Percentiles rank a stretch among this genome's conserved stretches.
Conservation (phyloP, 2,113 vertebrate species). For the Thamnaconus septentrionalis region DNA sequence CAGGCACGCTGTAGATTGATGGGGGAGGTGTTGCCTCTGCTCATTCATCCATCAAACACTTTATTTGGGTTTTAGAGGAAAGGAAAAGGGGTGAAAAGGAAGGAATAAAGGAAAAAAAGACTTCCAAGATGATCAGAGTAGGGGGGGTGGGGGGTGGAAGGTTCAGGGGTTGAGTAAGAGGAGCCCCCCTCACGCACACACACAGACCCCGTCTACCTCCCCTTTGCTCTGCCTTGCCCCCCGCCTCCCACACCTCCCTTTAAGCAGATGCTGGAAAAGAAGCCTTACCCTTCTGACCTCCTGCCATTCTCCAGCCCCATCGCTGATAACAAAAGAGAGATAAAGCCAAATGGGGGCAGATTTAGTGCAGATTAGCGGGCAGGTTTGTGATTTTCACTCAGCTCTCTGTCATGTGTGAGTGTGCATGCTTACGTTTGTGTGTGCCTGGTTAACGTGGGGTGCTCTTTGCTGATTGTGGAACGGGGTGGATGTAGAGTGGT, state of each 20-base stretch:
- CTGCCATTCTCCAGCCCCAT: conserved; percentile 47
- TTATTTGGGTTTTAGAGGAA: conserved; percentile 79
- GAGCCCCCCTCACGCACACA: conserved; percentile 33
- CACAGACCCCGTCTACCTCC: too few relatives aligned
- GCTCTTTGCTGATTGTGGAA: conserved; percentile 20
- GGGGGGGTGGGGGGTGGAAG: conserved; percentile 51
- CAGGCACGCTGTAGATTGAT: conserved; percentile 64
- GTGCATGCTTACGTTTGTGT: conserved; percentile 19
- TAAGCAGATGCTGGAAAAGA: conserved; percentile 69
- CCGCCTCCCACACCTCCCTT: conserved; percentile 33
- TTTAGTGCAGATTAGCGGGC: conserved; percentile 66
- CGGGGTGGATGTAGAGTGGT: conserved; percentile 4
- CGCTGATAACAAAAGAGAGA: conserved; percentile 74
- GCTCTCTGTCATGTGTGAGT: conserved; percentile 46
- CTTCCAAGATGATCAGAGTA: conserved; percentile 76
- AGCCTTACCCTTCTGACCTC: conserved; percentile 68
- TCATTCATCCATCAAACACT: conserved; percentile 79
- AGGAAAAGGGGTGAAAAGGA: conserved; percentile 58
- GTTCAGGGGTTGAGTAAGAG: conserved; percentile 49
- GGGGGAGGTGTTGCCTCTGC: conserved; percentile 77
- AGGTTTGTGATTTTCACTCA: conserved; percentile 55
- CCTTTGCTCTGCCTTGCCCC: conserved; percentile 28
- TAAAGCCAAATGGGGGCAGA: conserved; percentile 59
- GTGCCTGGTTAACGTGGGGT: conserved; percentile 16
- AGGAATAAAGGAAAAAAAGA: conserved; percentile 64